These are phyloP conservation scores for Acanthosepion pharaonis DNA, from an alignment of 2,888 invertebrate genomes.

Conservation along the genomic window DNA sequence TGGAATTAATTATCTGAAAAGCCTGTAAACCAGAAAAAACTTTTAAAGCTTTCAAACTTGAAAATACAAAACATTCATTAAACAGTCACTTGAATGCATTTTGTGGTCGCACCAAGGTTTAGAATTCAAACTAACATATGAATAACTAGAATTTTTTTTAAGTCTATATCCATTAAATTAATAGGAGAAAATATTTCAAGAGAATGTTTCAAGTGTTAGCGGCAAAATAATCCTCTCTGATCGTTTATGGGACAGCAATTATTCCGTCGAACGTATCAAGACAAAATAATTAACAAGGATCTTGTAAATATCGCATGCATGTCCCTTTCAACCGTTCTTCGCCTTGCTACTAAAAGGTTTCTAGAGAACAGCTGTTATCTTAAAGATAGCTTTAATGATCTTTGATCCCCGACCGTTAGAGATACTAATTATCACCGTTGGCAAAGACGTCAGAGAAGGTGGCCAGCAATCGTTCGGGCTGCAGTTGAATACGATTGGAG, in stretches of 20 bases:
- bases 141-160: neutral
- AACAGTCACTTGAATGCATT: neutral
- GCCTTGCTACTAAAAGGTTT: conserved; percentile 33
- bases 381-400: conserved; percentile 21
- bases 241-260: conserved; percentile 23
- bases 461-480: neutral
- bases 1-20: neutral
- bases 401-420: conserved; percentile 15
- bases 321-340: neutral
- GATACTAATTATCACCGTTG: conserved; percentile 33
- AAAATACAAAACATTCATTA: neutral
- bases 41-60: neutral
- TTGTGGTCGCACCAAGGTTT: neutral
- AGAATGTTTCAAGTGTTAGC: neutral
- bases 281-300: conserved; percentile 4
- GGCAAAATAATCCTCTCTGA: neutral
- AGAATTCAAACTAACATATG: neutral
- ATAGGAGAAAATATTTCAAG: conserved; percentile 33
- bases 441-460: conserved; percentile 4
- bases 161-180: conserved; percentile 8
- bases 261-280: neutral
- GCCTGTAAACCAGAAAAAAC: too few species aligned
- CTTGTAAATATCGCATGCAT: conserved; percentile 9
- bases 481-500: neutral
- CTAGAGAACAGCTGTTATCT: conserved; percentile 23